These are phyloP conservation scores for Embidobia sp. DNA, from an alignment of 2,888 invertebrate genomes.

Conservation along the genomic window DNA sequence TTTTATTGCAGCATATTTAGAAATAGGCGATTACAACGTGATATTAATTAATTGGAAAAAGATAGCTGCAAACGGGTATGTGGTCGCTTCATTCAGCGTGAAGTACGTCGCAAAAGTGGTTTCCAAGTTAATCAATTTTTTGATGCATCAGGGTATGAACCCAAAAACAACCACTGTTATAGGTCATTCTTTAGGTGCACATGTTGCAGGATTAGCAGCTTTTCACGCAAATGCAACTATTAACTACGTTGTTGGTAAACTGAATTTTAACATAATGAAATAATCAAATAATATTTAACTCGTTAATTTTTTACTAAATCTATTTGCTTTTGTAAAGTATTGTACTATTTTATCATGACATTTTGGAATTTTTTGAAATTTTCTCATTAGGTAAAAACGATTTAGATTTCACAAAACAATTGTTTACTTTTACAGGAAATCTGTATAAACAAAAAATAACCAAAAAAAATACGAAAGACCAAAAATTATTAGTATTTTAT, in stretches of 20 bases:
- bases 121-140: slow-evolving; percentile 16
- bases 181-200: slow-evolving; percentile 49
- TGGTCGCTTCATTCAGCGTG: slow-evolving; percentile 29
- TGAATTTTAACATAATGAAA: neutral
- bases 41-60: slow-evolving; percentile 33
- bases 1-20: slow-evolving; percentile 33
- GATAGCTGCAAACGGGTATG: slow-evolving; percentile 27
- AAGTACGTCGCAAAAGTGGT: slow-evolving; percentile 21
- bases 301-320: too few relatives aligned
- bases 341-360: too few relatives aligned
- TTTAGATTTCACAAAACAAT: too few relatives aligned
- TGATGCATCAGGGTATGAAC: slow-evolving; percentile 7
- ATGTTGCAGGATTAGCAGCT: slow-evolving; percentile 31
- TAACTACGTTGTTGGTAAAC: slow-evolving; percentile 33
- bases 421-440: too few relatives aligned
- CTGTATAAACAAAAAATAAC: too few relatives aligned
- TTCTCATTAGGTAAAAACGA: too few relatives aligned
- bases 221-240: neutral
- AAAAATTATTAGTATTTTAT: too few relatives aligned
- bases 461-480: too few relatives aligned
- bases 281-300: too few relatives aligned
- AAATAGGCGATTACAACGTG: slow-evolving; percentile 24
- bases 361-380: too few relatives aligned
- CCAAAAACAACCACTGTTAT: slow-evolving; percentile 7
- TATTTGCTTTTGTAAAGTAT: neutral